Base-by-base conservation (phyloP, 2,888 invertebrate species). In the Athripsodes cinereus region DNA sequence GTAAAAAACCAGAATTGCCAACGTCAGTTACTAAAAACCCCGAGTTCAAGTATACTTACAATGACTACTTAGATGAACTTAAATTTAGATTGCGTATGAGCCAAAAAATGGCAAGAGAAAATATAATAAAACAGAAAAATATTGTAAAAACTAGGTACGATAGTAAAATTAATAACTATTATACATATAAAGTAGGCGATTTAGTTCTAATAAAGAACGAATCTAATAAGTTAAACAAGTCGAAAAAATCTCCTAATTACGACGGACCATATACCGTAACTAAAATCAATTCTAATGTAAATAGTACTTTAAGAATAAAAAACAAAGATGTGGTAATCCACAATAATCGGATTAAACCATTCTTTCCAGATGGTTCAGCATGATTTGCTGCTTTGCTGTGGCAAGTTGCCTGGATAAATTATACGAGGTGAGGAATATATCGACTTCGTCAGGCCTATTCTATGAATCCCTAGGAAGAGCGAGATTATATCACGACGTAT, bases 31-130 rank as follows among this genome's bases (percentile, higher is more conserved):
- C 40, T 8, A 55, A 52, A 64, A 59, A 34, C 19, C 64, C 66
- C 20, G 60, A 65, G 57, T 65, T 65, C 34, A 62, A 62, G 35
- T 67, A 67, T 52, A 64, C 64, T 13, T 68, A 66, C 52, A 66
- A 68, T 40, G 59, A 66, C 57, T 67, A 64, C 46, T 34, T 60
- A 11, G 50, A 61, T 26, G 57, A 55, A n/a, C 35, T 55, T 21
- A 55, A 55, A 35, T 40, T 59, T 20, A 65, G 62, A 64, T 48
- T 68, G 57, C 63, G 61, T 49, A 65, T 52, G 26, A 53, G 65
- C 5, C 62, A 59, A 22, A 53, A 67, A 63, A 60, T 66, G 2
- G 67, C 67, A 13, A 34, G 62, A 34, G 64, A 66, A 46, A 66
- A 67, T 54, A 20, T 67, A 31, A 52, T 59, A 19, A 46, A 49